These are phyloP conservation scores for Tupiocoris notatus DNA, from an alignment of 2,888 invertebrate species.

Conservation along the genomic window DNA sequence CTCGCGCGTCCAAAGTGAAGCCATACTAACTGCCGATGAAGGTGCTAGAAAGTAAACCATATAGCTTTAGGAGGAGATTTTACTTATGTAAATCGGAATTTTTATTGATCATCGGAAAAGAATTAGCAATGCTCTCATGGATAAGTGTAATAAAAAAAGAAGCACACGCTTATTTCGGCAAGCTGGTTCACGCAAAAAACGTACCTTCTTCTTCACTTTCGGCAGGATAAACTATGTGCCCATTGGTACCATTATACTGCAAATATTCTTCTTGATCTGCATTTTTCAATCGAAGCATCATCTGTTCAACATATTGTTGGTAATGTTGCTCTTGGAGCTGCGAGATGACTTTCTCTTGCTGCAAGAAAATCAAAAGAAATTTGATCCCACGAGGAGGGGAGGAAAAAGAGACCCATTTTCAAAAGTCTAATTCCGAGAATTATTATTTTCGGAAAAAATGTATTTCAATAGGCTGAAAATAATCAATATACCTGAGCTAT, in stretches of 20 bases:
- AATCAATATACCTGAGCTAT: constrained; percentile 61
- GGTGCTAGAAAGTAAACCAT: constrained; percentile 38
- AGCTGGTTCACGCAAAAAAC: no score
- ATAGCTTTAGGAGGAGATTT: no score
- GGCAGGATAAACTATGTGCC: constrained; percentile 45
- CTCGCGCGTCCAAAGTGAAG: constrained; percentile 94
- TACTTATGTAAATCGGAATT: no score
- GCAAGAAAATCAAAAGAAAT: no score
- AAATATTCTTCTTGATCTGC: constrained; percentile 53
- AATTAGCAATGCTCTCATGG: no score
- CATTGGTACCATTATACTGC: constrained; percentile 50
- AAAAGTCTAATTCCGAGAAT: neutral
- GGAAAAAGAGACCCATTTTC: neutral
- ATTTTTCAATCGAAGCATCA: constrained; percentile 62
- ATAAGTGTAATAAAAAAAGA: no score
- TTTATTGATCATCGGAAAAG: no score
- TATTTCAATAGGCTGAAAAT: no score
- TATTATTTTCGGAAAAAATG: constrained; percentile 6
- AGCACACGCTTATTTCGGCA: no score
- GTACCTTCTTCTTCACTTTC: constrained; percentile 51
- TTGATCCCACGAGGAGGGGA: no score
- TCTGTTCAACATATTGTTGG: constrained; percentile 96
- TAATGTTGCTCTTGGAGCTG: constrained; percentile 99
- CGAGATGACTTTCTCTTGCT: constrained; percentile 89
- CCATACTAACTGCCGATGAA: constrained; percentile 58